Conservation (phyloP, 2,113 vertebrate species). For the Phycodurus eques region DNA sequence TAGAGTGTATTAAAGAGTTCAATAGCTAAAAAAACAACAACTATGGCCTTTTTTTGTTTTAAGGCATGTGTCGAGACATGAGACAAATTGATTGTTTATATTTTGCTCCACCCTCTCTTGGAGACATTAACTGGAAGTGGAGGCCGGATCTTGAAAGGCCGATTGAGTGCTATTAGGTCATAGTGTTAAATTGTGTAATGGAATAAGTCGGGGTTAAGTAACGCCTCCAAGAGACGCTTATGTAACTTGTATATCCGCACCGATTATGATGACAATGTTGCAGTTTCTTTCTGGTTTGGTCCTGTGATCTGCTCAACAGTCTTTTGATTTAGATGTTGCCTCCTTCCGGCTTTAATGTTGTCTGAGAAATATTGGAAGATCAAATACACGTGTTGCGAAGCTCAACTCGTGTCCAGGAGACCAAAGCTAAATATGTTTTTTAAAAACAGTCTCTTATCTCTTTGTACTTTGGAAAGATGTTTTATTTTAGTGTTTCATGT, state of each 20-base stretch:
- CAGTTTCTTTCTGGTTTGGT: neutral
- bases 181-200: slow-evolving; percentile 55
- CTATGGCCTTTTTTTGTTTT: slow-evolving; percentile 32
- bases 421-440: slow-evolving; percentile 7
- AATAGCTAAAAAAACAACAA: neutral
- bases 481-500: slow-evolving; percentile 3
- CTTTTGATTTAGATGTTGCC: slow-evolving; percentile 4
- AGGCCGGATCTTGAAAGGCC: slow-evolving; percentile 37
- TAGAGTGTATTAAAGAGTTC: slow-evolving; percentile 10
- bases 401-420: no score
- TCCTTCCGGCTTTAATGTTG: slow-evolving; percentile 2
- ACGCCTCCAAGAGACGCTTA: slow-evolving; percentile 37
- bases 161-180: slow-evolving; percentile 49
- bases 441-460: neutral
- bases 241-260: slow-evolving; percentile 23
- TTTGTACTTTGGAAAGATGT: neutral
- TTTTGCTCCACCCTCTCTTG: slow-evolving; percentile 58
- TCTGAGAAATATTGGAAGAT: slow-evolving; percentile 5
- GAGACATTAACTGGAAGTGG: slow-evolving; percentile 51
- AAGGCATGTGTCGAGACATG: slow-evolving; percentile 25
- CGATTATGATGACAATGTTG: slow-evolving; percentile 6
- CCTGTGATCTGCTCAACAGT: neutral
- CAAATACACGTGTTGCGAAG: neutral
- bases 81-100: slow-evolving; percentile 56
- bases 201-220: slow-evolving; percentile 51